Evolutionary conservation across 2,113 vertebrate species (phyloP), one percentile per base, ranked within the genome.

Genomic region (Parotia lawesii): DNA sequence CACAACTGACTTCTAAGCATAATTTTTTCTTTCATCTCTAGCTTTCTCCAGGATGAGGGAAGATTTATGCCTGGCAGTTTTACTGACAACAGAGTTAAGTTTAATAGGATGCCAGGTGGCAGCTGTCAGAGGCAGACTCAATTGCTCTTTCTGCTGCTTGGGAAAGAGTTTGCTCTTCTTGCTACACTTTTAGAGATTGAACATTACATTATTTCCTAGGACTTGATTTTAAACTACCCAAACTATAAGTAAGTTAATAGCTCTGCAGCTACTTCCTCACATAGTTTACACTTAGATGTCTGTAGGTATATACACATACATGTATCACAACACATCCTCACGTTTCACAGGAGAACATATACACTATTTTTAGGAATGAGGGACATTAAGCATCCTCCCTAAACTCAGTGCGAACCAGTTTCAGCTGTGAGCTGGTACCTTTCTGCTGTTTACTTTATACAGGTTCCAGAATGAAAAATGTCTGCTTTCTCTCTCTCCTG

Each of bases 41-140:
- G 77, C 64, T 91, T 94, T 95, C 67, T 91, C 19, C 75, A 70
- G 74, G 74, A 92, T 60, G 70, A 94, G 50, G 57, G 45, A 90
- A 87, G 91, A 85, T 89, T 92, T 78, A 78, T 70, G 93, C 93
- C 67, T 96, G 89, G 91, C 91, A 90, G 74, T 91, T 95, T 92
- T 77, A 38, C 38, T 38, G 38, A 38, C 38, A 38, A 89, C 40
- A 75, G 79, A 89, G 65, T 88, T 60, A 54, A 53, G 38, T 95
- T 94, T 89, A 95, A 96, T 74, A 93, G 75, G 87, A 79, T 97
- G 89, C 81, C 66, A 95, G 78, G 87, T 91, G 81, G 92, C 86
- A 93, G 66, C 93, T 94, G 93, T 91, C 78, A 94, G 56, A 94
- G 74, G 81, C 76, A 94, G 91, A 70, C 29, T 82, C 38, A 38